Evolutionary conservation across 2,888 invertebrate genomes (phyloP).

Genomic region (Capitulum mitella): DNA sequence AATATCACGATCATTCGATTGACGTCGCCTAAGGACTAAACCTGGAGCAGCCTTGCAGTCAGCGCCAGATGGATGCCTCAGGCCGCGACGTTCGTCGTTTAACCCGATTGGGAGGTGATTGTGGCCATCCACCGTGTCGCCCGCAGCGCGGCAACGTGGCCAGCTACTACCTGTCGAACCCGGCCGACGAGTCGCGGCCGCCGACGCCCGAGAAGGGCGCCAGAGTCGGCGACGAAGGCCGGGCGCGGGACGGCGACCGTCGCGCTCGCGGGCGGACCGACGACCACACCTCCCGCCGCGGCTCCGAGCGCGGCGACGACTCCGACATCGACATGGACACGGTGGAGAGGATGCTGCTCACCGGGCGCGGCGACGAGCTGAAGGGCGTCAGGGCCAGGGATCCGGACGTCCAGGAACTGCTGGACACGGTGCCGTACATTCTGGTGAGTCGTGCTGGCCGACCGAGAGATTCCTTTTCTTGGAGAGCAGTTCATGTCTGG

Average conservation of each 20-base stretch:
- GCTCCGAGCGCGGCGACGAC: constrained; percentile 30
- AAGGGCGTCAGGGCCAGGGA: constrained; percentile 76
- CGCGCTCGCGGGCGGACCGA: constrained; percentile 25
- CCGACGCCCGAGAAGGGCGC: not conserved
- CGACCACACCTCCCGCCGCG: constrained; percentile 26
- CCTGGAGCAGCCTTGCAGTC: no score
- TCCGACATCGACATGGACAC: constrained; percentile 30
- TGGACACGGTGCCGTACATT: constrained; percentile 82
- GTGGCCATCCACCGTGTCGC: no score
- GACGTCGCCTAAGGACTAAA: no score
- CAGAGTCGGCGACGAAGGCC: not conserved
- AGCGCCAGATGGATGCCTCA: no score
- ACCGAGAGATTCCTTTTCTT: no score
- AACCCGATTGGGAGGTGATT: no score
- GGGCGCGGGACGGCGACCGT: not conserved
- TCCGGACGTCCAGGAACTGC: constrained; percentile 69
- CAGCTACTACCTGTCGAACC: not conserved
- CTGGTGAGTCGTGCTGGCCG: constrained; percentile 56
- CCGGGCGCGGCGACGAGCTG: constrained; percentile 52
- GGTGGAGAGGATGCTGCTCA: constrained; percentile 29
- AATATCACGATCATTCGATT: no score
- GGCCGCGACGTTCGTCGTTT: no score
- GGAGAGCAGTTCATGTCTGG: no score
- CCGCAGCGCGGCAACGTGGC: constrained; percentile 16
- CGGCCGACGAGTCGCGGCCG: not conserved